Percentiles rank a stretch among this genome's conserved stretches.
These are phyloP conservation scores for Branchinecta lynchi DNA, from an alignment of 1,140 invertebrate genomes.

Conservation along the genomic window DNA sequence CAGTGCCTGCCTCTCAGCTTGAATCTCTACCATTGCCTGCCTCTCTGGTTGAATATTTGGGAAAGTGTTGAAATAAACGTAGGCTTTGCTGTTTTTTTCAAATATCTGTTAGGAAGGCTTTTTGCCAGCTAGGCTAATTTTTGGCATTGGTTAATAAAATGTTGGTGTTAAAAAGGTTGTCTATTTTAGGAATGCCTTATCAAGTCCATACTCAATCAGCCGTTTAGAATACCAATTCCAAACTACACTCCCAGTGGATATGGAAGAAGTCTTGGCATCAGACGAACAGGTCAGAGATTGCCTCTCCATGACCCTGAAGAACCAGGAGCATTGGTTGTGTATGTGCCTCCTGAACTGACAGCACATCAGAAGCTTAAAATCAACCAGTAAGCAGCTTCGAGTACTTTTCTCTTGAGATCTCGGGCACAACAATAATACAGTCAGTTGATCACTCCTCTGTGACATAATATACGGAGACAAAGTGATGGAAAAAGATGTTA, in stretches of 20 bases:
- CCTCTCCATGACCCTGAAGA: conserved; percentile 85
- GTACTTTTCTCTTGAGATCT: too few species aligned
- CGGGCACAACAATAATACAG: too few species aligned
- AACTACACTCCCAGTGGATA: conserved; percentile 61
- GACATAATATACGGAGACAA: too few species aligned
- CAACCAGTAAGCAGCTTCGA: conserved; percentile 37
- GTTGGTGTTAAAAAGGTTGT: conserved; percentile 19
- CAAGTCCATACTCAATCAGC: conserved; percentile 61
- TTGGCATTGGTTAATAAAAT: neutral
- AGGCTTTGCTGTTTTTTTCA: neutral
- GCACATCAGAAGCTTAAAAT: conserved; percentile 69
- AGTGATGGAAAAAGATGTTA: too few species aligned
- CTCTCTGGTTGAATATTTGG: too few species aligned
- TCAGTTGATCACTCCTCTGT: too few species aligned
- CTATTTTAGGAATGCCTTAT: conserved; percentile 55
- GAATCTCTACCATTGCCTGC: too few species aligned
- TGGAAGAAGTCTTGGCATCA: conserved; percentile 51
- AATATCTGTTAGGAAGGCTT: neutral
- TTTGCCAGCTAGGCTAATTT: neutral
- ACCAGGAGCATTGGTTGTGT: conserved; percentile 83
- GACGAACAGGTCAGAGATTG: conserved; percentile 46
- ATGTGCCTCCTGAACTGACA: conserved; percentile 59
- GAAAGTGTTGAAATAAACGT: neutral
- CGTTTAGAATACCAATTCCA: conserved; percentile 85
- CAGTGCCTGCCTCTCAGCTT: too few species aligned